A percentile compares a stretch with the other conserved stretches of the same genome.
phyloP scores from a whole-genome alignment of 1,140 invertebrate genomes.

The Anastatus disparis region DNA sequence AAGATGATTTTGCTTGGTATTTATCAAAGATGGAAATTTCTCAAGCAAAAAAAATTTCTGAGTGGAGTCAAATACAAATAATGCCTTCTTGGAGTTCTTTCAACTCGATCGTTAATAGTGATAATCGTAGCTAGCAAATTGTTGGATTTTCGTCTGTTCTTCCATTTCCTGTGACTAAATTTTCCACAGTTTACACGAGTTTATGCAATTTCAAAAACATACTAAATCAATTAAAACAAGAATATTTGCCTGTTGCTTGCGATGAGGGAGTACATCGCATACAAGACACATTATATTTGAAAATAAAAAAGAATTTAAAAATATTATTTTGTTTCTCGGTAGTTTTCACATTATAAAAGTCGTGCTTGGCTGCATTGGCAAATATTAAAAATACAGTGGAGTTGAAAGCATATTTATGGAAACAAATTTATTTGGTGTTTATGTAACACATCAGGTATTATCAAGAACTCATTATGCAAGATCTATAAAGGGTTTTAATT shows the following conservation, averaged over 20 bases:
- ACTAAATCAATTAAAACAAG: neutral
- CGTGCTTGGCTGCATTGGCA: constrained; percentile 24
- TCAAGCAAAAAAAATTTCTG: too few species aligned
- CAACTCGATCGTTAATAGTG: neutral
- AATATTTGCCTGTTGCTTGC: too few species aligned
- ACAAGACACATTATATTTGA: constrained; percentile 10
- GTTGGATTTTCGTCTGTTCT: too few species aligned
- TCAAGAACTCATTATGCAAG: constrained; percentile 26
- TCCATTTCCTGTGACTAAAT: neutral
- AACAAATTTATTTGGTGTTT: constrained; percentile 24
- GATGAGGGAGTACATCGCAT: constrained; percentile 3
- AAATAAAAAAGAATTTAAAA: constrained; percentile 31
- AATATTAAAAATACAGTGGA: constrained; percentile 37
- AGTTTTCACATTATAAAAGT: constrained; percentile 35
- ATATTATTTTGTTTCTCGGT: constrained; percentile 34
- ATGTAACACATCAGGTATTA: constrained; percentile 32
- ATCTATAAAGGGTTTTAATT: constrained; percentile 32
- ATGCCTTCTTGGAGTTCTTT: neutral
- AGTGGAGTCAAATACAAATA: neutral
- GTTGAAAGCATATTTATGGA: constrained; percentile 39
- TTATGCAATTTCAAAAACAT: neutral
- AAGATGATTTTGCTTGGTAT: neutral
- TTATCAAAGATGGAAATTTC: neutral
- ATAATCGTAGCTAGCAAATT: neutral
- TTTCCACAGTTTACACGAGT: neutral